Base-by-base conservation (phyloP, 2,797 vertebrate genomes). In the Enteromius afrohamiltoni region DNA sequence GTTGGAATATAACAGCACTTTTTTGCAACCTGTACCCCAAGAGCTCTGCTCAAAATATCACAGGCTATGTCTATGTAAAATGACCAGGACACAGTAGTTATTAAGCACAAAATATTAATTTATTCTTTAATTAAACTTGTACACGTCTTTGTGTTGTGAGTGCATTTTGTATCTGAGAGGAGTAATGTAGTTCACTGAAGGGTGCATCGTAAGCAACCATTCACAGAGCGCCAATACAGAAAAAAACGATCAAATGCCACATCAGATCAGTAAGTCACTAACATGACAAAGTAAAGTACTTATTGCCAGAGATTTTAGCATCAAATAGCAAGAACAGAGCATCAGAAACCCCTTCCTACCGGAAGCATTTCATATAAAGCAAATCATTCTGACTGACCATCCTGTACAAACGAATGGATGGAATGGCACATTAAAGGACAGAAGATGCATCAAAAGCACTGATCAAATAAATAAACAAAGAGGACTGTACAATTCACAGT, bases 71-170 rank as follows among this genome's bases (percentile, higher is more conserved):
- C 21, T 55, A 51, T 2, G 21, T 3, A 58, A 37, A 75, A 75
- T 5, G 51, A 78, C 74, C 58, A 77, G n/a, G 42, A 40, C 49
- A 69, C 49, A 58, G 34, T 58, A 42, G n/a, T 90, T 89, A 94
- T 97, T 96, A 96, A 97, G 96, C 96, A 98, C 95, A 97, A 98
- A 97, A 95, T 95, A 94, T 98, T 97, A 97, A 98, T 98, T 98
- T 96, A 90, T 94, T 91, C 94, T 95, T 64, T 95, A 40, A 80
- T 94, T 95, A 93, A 92, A 94, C 93, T 96, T 92, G 86, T 95
- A 97, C 95, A 97, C 87, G 82, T 95, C 91, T 93, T 11, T 90
- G 95, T 95, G 92, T 89, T 92, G 93, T 89, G 93, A 94, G 93
- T 96, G 95, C 94, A 95, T 93, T 94, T 77, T 45, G 53, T 92